phyloP scores from a whole-genome alignment of 2,888 invertebrate genomes.

The Leucoma salicis region DNA sequence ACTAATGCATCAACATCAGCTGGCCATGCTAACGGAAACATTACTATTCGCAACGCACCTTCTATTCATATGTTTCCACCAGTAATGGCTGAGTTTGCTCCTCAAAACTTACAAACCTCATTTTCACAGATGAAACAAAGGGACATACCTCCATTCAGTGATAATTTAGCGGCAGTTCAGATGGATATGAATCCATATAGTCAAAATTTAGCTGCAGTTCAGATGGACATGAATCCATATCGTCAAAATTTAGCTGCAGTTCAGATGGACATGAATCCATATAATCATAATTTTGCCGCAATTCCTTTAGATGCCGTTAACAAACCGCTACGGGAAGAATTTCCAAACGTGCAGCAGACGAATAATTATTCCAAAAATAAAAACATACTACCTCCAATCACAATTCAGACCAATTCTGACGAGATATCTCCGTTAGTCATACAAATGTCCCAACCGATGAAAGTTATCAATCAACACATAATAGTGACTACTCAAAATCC shows the following conservation, averaged over 20 bases:
- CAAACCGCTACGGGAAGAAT: neutral
- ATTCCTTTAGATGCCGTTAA: neutral
- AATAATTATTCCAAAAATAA: constrained; percentile 5
- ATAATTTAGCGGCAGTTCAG: too few species aligned
- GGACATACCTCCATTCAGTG: too few species aligned
- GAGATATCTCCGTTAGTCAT: constrained; percentile 60
- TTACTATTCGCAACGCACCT: neutral
- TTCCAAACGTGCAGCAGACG: constrained; percentile 1
- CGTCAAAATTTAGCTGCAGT: neutral
- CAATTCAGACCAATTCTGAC: constrained; percentile 61
- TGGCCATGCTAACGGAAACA: neutral
- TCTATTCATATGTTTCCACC: constrained; percentile 1
- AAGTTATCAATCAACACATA: constrained; percentile 54
- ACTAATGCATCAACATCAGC: neutral
- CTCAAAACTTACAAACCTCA: constrained; percentile 8
- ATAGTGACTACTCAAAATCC: constrained; percentile 45
- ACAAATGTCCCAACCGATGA: constrained; percentile 43
- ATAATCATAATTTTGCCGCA: neutral
- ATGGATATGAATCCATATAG: too few species aligned
- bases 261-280: constrained; percentile 1
- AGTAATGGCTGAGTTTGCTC: constrained; percentile 6
- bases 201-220: too few species aligned
- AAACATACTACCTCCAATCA: constrained; percentile 34
- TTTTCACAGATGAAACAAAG: too few species aligned
- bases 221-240: constrained; percentile 1